A percentile compares a stretch with the other conserved stretches of the same genome.
Evolutionary conservation across 2,888 invertebrate species (phyloP).

Genomic region (Papilio gigon): DNA sequence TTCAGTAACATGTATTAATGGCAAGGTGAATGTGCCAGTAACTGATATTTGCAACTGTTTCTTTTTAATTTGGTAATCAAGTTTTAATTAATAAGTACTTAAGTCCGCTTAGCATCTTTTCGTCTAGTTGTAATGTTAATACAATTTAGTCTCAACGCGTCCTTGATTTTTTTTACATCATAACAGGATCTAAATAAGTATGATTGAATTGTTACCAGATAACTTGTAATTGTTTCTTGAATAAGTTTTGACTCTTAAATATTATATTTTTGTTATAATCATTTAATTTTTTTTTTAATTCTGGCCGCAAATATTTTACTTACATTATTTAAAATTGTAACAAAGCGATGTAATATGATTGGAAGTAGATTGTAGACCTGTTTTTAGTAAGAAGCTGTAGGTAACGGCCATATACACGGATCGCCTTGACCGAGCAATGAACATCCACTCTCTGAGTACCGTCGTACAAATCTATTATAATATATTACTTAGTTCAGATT

Average conservation of each 20-base stretch:
- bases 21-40: too few species aligned
- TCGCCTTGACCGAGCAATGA: conserved; percentile 7
- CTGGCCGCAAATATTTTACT: neutral
- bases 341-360: neutral
- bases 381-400: neutral
- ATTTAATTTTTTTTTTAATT: neutral
- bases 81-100: neutral
- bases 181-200: conserved; percentile 1
- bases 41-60: too few species aligned
- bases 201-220: neutral
- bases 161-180: conserved; percentile 3
- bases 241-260: neutral
- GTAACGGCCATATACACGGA: neutral
- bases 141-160: neutral
- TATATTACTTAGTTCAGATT: neutral
- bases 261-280: too few species aligned
- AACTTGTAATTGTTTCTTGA: neutral
- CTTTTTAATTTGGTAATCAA: too few species aligned
- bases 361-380: neutral
- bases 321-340: neutral
- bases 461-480: neutral
- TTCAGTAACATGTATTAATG: too few species aligned
- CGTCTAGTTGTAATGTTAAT: neutral
- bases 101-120: neutral
- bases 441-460: neutral